Evolutionary conservation across 2,888 invertebrate genomes (phyloP).

Genomic region (Troides aeacus): DNA sequence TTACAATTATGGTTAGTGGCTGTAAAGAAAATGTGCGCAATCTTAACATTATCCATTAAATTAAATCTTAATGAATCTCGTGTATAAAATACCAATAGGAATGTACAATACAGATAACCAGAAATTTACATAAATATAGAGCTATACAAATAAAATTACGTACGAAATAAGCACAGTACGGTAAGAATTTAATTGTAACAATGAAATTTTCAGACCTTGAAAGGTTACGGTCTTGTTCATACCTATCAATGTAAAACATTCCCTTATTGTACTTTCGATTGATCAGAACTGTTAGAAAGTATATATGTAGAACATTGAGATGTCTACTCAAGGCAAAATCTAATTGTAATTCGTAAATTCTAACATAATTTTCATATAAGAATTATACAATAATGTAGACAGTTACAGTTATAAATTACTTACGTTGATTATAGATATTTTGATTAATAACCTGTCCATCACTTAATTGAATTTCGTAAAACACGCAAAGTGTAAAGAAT

Average conservation of each 20-base stretch:
- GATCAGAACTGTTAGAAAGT: background rate
- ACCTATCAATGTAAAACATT: background rate
- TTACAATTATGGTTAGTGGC: too few species aligned
- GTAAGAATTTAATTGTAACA: background rate
- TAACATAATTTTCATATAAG: background rate
- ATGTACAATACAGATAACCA: background rate
- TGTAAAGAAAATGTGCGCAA: too few species aligned
- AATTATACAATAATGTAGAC: background rate
- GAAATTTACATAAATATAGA: background rate
- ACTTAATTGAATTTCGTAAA: slow-evolving; percentile 14
- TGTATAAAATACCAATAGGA: too few species aligned
- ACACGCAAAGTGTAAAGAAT: background rate
- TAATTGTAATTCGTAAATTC: background rate
- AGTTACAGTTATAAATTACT: slow-evolving; percentile 3
- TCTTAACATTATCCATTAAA: too few species aligned
- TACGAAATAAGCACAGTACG: background rate
- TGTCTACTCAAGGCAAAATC: background rate
- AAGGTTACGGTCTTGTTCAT: background rate
- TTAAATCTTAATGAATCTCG: too few species aligned
- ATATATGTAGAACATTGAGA: too few species aligned
- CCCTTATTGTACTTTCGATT: too few species aligned
- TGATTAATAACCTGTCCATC: slow-evolving; percentile 8
- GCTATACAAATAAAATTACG: background rate
- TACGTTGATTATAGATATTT: slow-evolving; percentile 5
- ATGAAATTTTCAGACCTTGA: background rate